Evolutionary conservation across 1,140 invertebrate genomes (phyloP).

Genomic region (Hypsibius dujardini): DNA sequence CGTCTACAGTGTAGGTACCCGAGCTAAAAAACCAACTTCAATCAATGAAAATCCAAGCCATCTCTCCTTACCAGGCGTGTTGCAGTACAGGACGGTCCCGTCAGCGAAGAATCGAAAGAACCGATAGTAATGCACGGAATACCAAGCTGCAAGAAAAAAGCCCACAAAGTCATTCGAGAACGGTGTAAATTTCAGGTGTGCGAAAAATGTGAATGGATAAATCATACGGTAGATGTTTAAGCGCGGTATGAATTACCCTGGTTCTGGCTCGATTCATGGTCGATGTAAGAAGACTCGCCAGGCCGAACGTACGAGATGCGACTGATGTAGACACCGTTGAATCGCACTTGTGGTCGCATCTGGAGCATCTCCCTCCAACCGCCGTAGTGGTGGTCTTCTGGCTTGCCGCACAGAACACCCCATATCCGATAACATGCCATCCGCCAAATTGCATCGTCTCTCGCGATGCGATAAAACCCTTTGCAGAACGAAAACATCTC

Average conservation of each 20-base stretch:
- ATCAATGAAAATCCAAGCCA: not conserved
- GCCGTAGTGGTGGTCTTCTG: conserved; percentile 28
- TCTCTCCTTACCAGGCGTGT: conserved; percentile 17
- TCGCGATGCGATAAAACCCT: conserved; percentile 66
- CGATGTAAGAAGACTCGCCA: conserved; percentile 62
- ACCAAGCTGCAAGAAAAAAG: conserved; percentile 68
- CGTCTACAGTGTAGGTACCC: not conserved
- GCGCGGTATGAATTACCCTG: too few species aligned
- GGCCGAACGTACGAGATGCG: conserved; percentile 70
- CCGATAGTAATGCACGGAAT: conserved; percentile 73
- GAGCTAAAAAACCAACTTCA: not conserved
- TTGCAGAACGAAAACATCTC: too few species aligned
- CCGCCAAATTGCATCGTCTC: conserved; percentile 74
- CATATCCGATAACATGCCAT: conserved; percentile 63
- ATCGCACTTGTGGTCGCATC: conserved; percentile 53
- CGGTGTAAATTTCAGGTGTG: too few species aligned
- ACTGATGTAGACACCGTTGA: conserved; percentile 73
- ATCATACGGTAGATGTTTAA: too few species aligned
- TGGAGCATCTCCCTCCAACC: conserved; percentile 73
- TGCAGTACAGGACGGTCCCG: conserved; percentile 25
- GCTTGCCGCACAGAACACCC: conserved; percentile 53
- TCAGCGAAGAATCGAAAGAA: conserved; percentile 47
- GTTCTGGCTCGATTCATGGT: conserved; percentile 72
- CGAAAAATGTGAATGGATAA: too few species aligned
- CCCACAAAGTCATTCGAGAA: too few species aligned